Percentiles rank a stretch among this genome's conserved stretches.
Evolutionary conservation across 2,113 vertebrate species (phyloP).

Genomic region (Diadophis punctatus): DNA sequence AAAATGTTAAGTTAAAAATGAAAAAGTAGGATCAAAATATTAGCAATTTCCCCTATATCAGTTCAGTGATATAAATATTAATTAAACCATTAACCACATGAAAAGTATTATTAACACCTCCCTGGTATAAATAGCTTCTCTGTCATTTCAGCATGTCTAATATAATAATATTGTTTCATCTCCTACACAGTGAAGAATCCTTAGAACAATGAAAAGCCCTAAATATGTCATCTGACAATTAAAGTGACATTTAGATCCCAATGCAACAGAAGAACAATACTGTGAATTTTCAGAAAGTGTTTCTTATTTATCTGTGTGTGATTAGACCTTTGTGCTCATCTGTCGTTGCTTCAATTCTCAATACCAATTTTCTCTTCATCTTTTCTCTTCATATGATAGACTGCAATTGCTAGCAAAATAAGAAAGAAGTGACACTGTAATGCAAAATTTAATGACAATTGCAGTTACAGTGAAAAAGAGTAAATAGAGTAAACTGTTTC

Average conservation of each 20-base stretch:
- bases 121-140: not conserved
- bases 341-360: constrained; percentile 10
- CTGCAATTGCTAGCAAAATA: constrained; percentile 16
- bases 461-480: not conserved
- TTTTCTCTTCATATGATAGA: constrained; percentile 26
- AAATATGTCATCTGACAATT: constrained; percentile 12
- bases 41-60: not conserved
- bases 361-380: constrained; percentile 26
- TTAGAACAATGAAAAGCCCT: not conserved
- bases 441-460: not conserved
- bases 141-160: not conserved
- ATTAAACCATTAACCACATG: not conserved
- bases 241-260: constrained; percentile 34
- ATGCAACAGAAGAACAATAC: not conserved
- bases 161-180: constrained; percentile 21
- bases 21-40: not conserved
- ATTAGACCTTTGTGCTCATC: constrained; percentile 12
- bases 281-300: constrained; percentile 17
- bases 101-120: constrained; percentile 2
- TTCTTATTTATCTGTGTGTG: constrained; percentile 18
- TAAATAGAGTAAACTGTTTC: constrained; percentile 14
- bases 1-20: not conserved
- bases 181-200: not conserved
- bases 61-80: not conserved
- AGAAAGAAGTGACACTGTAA: not conserved